Percentiles rank a stretch among this genome's conserved stretches.
Conservation (phyloP, 2,797 vertebrate species). For the Oreochromis mossambicus region DNA sequence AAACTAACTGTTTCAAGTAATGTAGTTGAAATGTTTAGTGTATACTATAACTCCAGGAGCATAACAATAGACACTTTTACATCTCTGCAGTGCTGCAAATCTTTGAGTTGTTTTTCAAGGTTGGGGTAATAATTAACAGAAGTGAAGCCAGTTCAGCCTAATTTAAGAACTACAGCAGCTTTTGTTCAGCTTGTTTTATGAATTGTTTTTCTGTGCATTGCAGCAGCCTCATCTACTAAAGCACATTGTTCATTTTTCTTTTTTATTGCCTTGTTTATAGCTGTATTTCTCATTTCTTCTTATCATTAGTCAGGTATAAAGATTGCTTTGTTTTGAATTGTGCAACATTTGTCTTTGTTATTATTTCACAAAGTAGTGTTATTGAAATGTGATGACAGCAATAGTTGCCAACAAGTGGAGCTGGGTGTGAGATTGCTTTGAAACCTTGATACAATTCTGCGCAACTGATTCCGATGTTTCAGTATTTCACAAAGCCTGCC, state of each 20-base stretch:
- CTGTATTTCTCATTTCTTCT: background rate
- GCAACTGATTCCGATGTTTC: background rate
- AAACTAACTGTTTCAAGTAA: background rate
- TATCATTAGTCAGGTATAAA: background rate
- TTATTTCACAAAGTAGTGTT: accelerated
- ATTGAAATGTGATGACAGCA: background rate
- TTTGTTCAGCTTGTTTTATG: background rate
- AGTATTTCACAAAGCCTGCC: background rate
- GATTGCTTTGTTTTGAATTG: background rate
- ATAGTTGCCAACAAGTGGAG: background rate
- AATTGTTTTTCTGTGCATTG: background rate
- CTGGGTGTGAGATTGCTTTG: background rate
- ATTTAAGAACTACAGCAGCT: background rate
- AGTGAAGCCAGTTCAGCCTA: background rate
- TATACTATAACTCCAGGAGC: background rate
- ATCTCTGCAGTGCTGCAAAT: background rate
- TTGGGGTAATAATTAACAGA: accelerated
- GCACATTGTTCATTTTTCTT: background rate
- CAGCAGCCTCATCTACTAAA: background rate
- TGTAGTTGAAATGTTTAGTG: background rate
- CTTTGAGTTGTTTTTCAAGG: accelerated
- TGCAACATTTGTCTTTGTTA: background rate
- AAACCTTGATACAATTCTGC: background rate
- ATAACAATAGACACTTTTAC: background rate
- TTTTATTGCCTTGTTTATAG: accelerated